Base-by-base conservation (phyloP, 2,888 invertebrate genomes). In the Cephus rjabovi region DNA sequence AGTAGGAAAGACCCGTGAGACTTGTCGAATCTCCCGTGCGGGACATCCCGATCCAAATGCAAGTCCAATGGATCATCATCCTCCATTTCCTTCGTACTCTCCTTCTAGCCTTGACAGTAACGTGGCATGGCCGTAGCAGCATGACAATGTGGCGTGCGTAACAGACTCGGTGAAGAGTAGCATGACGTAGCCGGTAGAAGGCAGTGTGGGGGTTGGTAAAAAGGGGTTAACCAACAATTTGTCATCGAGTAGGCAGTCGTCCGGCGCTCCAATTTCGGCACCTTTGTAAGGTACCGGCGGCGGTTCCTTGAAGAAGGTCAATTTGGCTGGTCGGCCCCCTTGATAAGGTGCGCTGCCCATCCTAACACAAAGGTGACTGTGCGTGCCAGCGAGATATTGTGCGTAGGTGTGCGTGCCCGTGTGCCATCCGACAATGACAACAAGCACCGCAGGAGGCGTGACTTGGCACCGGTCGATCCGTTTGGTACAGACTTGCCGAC, bases 381-480 rank as follows among this genome's bases (percentile, higher is more conserved):
- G 73, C 75, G 80, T 81, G 78, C 79, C 80, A 75, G 80, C 81
- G 80, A 80, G 40, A 23, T 56, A 56, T 81, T 78, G 79, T 81
- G 83, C 81, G 85, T 83, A 86, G 86, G 85, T 87, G 79, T 81
- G 85, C 85, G 86, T 81, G 84, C 84, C 77, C 83, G 83, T 86
- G 87, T 79, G 76, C 76, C 80, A 83, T 79, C 87, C 86, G 87
- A 87, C 89, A 91, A 91, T 90, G 91, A 91, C 91, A 90, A 89
- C 90, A 89, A 87, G 85, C 90, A 74, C 90, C 85, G 84, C 90
- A 83, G 90, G 91, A 86, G 87, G 89, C 88, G 87, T 91, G 91
- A 91, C 90, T 90, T 86, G 87, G 87, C 89, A 88, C 82, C 84
- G 34, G 76, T 35, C 71, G 80, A 80, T 83, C 78, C 77, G 77